These are phyloP conservation scores for Nothobranchius kuhntae DNA, from an alignment of 2,113 vertebrate genomes.

Conservation along the genomic window DNA sequence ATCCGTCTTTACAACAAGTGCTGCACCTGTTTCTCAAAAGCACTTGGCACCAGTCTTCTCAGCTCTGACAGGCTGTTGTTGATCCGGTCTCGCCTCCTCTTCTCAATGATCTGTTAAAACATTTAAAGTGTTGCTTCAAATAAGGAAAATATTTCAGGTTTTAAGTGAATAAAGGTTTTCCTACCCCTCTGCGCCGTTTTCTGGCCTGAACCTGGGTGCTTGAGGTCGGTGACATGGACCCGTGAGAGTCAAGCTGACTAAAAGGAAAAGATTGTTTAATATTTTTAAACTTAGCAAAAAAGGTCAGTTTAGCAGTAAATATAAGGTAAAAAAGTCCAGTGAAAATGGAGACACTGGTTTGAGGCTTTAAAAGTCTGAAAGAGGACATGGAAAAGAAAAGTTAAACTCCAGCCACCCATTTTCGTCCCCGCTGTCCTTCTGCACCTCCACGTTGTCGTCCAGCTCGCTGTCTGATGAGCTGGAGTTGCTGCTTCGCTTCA, in stretches of 20 bases:
- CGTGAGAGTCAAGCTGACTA: slow-evolving; percentile 81
- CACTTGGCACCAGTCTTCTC: slow-evolving; percentile 93
- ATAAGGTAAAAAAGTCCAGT: too few species aligned
- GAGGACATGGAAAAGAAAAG: neutral
- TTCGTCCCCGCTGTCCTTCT: slow-evolving; percentile 93
- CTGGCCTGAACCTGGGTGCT: slow-evolving; percentile 92
- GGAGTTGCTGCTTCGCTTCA: slow-evolving; percentile 91
- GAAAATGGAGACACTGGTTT: neutral
- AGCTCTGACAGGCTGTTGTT: slow-evolving; percentile 97
- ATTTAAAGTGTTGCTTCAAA: neutral
- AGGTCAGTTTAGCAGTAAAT: neutral
- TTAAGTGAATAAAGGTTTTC: slow-evolving; percentile 2
- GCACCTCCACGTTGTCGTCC: slow-evolving; percentile 92
- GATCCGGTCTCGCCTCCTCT: slow-evolving; percentile 94
- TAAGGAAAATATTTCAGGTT: too few species aligned
- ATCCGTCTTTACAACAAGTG: neutral
- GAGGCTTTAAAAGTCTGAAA: neutral
- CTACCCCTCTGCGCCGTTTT: slow-evolving; percentile 94
- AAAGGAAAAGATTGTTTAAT: neutral
- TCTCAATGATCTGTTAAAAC: slow-evolving; percentile 91
- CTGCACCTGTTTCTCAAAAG: slow-evolving; percentile 95
- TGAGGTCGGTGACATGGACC: slow-evolving; percentile 87
- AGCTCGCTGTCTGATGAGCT: slow-evolving; percentile 95
- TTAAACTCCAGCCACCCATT: slow-evolving; percentile 79
- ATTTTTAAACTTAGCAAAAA: neutral